Conservation (phyloP, 2,113 vertebrate genomes). For the Sapayoa aenigma region DNA sequence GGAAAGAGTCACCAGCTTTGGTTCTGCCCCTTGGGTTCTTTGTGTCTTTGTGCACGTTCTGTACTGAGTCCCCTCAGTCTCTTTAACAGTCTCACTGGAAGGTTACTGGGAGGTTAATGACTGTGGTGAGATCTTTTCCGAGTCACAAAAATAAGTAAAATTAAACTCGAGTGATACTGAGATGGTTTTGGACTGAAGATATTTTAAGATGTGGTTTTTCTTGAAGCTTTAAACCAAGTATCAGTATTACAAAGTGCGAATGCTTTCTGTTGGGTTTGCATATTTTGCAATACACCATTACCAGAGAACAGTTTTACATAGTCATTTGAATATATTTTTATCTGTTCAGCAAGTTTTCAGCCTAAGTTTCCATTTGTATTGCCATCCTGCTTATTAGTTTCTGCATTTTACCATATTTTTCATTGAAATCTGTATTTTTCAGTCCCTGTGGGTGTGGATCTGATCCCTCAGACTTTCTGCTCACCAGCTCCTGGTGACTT, state of each 20-base stretch:
- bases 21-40: not conserved
- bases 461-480: not conserved
- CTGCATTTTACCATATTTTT: not conserved
- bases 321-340: not conserved
- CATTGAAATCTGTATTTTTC: not conserved
- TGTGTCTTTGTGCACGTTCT: rapidly evolving
- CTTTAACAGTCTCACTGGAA: not conserved
- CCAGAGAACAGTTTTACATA: not conserved
- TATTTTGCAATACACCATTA: not conserved
- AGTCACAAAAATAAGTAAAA: not conserved
- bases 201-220: not conserved
- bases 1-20: not conserved
- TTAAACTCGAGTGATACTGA: not conserved
- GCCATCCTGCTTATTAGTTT: not conserved
- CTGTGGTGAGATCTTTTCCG: not conserved
- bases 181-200: not conserved
- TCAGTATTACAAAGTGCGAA: not conserved
- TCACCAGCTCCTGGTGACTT: not conserved
- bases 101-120: not conserved
- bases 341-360: not conserved
- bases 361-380: not conserved
- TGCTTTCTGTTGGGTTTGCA: not conserved
- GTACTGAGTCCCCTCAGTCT: not conserved
- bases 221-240: not conserved
- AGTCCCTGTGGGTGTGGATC: not conserved